Conservation (phyloP, 2,113 vertebrate genomes). For the Calidris pygmaea region DNA sequence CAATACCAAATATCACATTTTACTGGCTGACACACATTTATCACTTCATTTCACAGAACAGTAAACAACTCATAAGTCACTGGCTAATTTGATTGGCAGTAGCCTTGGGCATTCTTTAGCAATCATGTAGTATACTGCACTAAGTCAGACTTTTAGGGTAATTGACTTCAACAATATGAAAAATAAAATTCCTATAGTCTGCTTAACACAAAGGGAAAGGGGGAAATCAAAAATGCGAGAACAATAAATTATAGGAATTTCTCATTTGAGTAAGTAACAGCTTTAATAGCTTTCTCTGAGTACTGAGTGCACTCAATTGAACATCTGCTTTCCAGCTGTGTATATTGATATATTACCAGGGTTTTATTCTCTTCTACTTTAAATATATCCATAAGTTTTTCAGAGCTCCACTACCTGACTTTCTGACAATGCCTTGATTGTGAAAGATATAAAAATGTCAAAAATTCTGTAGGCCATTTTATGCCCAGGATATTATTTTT, state of each 20-base stretch:
- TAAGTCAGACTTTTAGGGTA: conserved; percentile 60
- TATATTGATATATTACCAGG: conserved; percentile 75
- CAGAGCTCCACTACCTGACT: conserved; percentile 69
- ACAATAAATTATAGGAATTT: conserved; percentile 77
- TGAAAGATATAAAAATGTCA: conserved; percentile 80
- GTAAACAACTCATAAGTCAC: conserved; percentile 76
- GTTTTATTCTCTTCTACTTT: conserved; percentile 71
- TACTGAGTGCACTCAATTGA: conserved; percentile 69
- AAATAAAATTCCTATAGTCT: conserved; percentile 53
- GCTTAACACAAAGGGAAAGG: conserved; percentile 53
- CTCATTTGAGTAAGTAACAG: conserved; percentile 74
- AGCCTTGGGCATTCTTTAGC: conserved; percentile 72
- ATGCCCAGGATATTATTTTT: conserved; percentile 78
- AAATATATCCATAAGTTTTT: conserved; percentile 72
- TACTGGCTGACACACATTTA: conserved; percentile 71
- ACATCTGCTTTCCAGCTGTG: conserved; percentile 85
- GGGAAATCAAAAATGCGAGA: conserved; percentile 61
- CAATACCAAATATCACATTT: conserved; percentile 64
- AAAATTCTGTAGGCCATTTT: conserved; percentile 70
- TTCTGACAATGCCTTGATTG: conserved; percentile 80
- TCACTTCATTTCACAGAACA: conserved; percentile 76
- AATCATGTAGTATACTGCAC: conserved; percentile 29
- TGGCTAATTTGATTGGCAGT: conserved; percentile 77
- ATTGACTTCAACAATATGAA: conserved; percentile 67
- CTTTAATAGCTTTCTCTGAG: conserved; percentile 76